A percentile compares a stretch with the other conserved stretches of the same genome.
These are phyloP conservation scores for Hydra vulgaris DNA, from an alignment of 30 jellyfish, hydroid and myxozoan genomes.

Conservation along the genomic window DNA sequence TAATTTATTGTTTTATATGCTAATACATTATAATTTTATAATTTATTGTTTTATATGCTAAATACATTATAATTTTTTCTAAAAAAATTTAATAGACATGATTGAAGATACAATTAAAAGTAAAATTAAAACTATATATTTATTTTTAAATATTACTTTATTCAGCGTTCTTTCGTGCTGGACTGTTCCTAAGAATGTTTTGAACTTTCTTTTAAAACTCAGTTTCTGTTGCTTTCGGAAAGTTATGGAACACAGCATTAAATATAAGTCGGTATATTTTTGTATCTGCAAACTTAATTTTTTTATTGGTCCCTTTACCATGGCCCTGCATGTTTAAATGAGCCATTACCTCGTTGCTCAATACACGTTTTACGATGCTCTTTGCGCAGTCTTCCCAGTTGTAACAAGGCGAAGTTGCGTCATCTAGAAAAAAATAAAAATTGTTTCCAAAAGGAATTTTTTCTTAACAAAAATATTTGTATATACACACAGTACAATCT, in stretches of 20 bases:
- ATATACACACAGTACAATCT: not conserved
- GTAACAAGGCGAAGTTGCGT: not conserved
- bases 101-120: not conserved
- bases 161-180: not conserved
- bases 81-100: not conserved
- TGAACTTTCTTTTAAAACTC: not conserved
- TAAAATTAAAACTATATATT: not conserved
- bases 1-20: not conserved
- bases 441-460: no score
- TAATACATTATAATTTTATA: no score
- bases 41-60: not conserved
- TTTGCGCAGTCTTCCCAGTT: not conserved
- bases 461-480: no score
- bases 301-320: not conserved
- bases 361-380: not conserved
- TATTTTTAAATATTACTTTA: no score
- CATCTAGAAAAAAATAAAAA: not conserved
- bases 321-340: not conserved
- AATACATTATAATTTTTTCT: not conserved
- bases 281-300: not conserved
- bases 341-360: not conserved
- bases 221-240: not conserved
- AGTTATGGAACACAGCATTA: not conserved
- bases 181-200: not conserved
- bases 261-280: not conserved